Base-by-base conservation (phyloP, 2,113 vertebrate species). In the Bubalus kerabau region DNA sequence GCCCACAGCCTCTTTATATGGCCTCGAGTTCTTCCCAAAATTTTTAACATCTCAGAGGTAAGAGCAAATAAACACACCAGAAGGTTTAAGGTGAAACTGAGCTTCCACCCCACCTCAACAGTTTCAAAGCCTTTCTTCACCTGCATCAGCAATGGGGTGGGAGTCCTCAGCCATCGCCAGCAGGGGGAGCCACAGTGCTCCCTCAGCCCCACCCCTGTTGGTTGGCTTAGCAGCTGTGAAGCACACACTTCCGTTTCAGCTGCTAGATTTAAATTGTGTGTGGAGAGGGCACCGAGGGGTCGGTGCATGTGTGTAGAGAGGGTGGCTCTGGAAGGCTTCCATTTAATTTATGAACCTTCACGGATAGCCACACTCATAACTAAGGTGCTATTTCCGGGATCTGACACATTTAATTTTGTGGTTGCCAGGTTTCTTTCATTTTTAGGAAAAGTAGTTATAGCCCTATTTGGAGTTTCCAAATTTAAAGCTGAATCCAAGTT, bases 401-500 rank as follows among this genome's bases (percentile, higher is more conserved):
- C 62, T 59, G 84, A 87, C 56, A 95, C 62, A 92, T 93, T 97
- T 93, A 95, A 94, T 95, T 97, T 94, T 97, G 87, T 52, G 19
- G 62, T 87, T 93, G 48, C 76, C 97, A 96, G 15, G 26, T 94
- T 95, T 96, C 62, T 96, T 97, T 93, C 71, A 85, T 85, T 90
- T 97, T 92, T 85, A 92, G 57, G 43, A 90, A 94, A 96, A 95
- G 32, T 54, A 95, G 28, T 97, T 84, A 4, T 30, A 90, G 30
- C 30, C 30, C 48, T 89, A 88, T 74, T 80, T 96, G 84, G 87
- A 88, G 59, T 96, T 97, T 95, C 92, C 52, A 96, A 82, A 95
- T 96, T 94, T 94, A 92, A 81, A 97, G 43, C 5, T 21, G 12
- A 96, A 86, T 85, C 57, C 28, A 94, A 93, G 36, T 43, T 92